Evolutionary conservation across 2,888 invertebrate species (phyloP).

Genomic region (Polietes domitor): DNA sequence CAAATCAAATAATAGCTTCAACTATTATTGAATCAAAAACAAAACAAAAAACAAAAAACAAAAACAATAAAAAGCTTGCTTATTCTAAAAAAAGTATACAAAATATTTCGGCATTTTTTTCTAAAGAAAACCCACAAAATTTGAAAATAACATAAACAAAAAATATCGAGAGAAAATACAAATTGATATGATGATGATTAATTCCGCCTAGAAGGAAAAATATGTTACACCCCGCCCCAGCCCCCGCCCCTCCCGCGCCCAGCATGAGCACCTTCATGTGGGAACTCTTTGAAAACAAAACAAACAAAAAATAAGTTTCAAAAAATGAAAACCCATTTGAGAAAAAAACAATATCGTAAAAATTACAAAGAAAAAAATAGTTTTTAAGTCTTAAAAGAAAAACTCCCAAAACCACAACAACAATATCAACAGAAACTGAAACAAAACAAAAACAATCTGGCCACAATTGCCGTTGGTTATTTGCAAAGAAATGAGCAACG

Average conservation of each 20-base stretch:
- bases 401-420: background rate
- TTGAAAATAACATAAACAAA: slow-evolving; percentile 39
- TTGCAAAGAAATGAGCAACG: too few relatives aligned
- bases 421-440: background rate
- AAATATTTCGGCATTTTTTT: slow-evolving; percentile 51
- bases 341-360: background rate
- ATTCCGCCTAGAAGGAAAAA: slow-evolving; percentile 34
- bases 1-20: slow-evolving; percentile 48
- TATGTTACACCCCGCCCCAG: background rate
- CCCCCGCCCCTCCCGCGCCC: background rate
- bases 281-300: slow-evolving; percentile 5
- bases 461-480: background rate
- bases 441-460: background rate
- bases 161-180: slow-evolving; percentile 49
- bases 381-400: background rate
- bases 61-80: slow-evolving; percentile 52
- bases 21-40: slow-evolving; percentile 38
- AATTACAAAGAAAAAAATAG: slow-evolving; percentile 2
- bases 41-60: slow-evolving; percentile 42
- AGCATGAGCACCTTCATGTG: slow-evolving; percentile 40
- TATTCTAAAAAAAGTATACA: slow-evolving; percentile 49
- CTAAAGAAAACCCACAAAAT: slow-evolving; percentile 56
- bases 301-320: slow-evolving; percentile 42
- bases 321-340: slow-evolving; percentile 32
- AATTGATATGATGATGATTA: slow-evolving; percentile 31